Conservation (phyloP, 2,888 invertebrate species). For the Gibbula magus region DNA sequence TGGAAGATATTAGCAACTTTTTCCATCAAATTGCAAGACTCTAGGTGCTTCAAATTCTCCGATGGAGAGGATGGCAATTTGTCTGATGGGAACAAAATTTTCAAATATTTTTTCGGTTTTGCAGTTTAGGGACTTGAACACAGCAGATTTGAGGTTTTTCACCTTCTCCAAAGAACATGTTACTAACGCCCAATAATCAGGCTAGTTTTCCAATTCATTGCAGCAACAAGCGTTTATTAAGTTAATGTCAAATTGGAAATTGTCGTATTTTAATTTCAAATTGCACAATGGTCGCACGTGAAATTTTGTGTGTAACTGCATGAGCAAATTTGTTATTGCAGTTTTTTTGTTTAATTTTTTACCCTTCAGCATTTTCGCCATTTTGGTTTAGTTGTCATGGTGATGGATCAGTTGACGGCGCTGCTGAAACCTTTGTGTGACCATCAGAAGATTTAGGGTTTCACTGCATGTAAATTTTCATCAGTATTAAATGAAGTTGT, state of each 20-base stretch:
- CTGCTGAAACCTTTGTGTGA: neutral
- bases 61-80: slow-evolving; percentile 10
- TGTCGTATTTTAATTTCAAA: slow-evolving; percentile 17
- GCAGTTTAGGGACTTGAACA: neutral
- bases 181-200: neutral
- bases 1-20: slow-evolving; percentile 20
- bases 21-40: neutral
- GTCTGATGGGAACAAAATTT: slow-evolving; percentile 16
- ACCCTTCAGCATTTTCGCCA: neutral
- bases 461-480: too few species aligned
- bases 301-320: slow-evolving; percentile 23
- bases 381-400: slow-evolving; percentile 5
- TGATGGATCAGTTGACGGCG: neutral
- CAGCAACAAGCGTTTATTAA: slow-evolving; percentile 3
- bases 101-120: slow-evolving; percentile 6
- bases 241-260: slow-evolving; percentile 24
- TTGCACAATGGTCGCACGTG: slow-evolving; percentile 5
- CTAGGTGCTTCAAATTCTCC: neutral
- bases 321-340: slow-evolving; percentile 15
- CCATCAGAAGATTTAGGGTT: too few species aligned
- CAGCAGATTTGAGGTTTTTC: neutral
- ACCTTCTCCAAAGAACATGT: neutral
- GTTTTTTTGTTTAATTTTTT: slow-evolving; percentile 2
- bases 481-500: too few species aligned
- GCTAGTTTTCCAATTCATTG: slow-evolving; percentile 18